Evolutionary conservation across 2,113 vertebrate genomes (phyloP).

Genomic region (Pipra filicauda): DNA sequence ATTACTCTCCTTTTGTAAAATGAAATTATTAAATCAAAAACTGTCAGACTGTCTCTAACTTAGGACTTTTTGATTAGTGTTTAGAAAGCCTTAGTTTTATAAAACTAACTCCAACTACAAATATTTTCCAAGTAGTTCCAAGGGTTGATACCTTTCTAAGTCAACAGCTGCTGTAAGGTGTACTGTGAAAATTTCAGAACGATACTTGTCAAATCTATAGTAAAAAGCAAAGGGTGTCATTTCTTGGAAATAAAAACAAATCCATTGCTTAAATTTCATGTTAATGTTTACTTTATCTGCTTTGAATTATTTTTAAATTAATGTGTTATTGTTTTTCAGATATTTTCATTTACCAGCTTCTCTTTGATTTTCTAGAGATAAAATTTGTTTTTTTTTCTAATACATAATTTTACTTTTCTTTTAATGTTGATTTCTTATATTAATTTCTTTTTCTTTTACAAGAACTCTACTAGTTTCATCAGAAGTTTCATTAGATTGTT

Average conservation of each 20-base stretch:
- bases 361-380: not conserved
- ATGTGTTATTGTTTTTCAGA: not conserved
- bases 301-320: not conserved
- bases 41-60: not conserved
- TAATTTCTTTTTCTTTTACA: not conserved
- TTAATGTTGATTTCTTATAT: not conserved
- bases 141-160: not conserved
- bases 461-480: not conserved
- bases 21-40: not conserved
- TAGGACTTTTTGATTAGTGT: not conserved
- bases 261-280: not conserved
- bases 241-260: not conserved
- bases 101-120: not conserved
- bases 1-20: not conserved
- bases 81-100: not conserved
- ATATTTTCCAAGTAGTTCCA: not conserved
- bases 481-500: not conserved
- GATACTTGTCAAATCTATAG: not conserved
- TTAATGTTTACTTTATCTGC: not conserved
- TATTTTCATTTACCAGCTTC: not conserved
- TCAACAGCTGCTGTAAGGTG: not conserved
- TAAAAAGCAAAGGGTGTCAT: not conserved
- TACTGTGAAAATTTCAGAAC: not conserved
- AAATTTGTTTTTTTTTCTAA: not conserved
- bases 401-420: not conserved